Evolutionary conservation across 2,113 vertebrate genomes (phyloP), one percentile per base, ranked within the genome.

Genomic region (Mirounga angustirostris): DNA sequence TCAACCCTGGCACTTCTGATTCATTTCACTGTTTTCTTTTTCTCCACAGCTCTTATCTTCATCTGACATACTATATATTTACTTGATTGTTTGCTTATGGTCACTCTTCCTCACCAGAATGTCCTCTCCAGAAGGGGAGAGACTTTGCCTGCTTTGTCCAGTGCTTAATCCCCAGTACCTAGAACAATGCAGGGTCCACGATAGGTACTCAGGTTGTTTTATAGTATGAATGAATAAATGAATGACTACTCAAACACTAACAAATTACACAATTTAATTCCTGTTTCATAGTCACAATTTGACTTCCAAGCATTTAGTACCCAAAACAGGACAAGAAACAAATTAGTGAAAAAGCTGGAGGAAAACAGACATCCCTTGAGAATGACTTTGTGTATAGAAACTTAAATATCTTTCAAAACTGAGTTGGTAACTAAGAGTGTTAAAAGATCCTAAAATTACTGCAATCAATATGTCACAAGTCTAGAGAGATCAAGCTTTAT

Each of bases 391-490:
- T 74, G 30, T 54, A 54, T 50, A 28, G 65, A 88, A 43, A 14
- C 33, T 69, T 33, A 90, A 71, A 24, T 4, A 56, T 43, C 36
- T 93, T 76, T 36, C 14, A 33, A 40, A 82, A 58, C 0, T 4
- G 50, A 61, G 50, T 22, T 76, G 36, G 22, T 85, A 73, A 69
- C 92, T 30, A 22, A 78, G 30, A 50, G 11, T 85, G 28, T 71
- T 22, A n/a, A 52, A 84, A n/a, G 26, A 43, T 90, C 54, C n/a
- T 61, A 52, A 71, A 28, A 59, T 71, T 26, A 61, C 13, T 0
- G 0, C 50, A 43, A 2, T 21, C n/a, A 11, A 2, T 46, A 43
- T 54, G 54, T 0, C 11, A 3, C 56, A 80, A 36, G 56, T 56
- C 74, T 13, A 74, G 46, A 52, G 76, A 82, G 22, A 56, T n/a